Percentiles rank a stretch among this genome's conserved stretches.
Evolutionary conservation across 2,113 vertebrate species (phyloP).

Genomic region (Thermophis baileyi): DNA sequence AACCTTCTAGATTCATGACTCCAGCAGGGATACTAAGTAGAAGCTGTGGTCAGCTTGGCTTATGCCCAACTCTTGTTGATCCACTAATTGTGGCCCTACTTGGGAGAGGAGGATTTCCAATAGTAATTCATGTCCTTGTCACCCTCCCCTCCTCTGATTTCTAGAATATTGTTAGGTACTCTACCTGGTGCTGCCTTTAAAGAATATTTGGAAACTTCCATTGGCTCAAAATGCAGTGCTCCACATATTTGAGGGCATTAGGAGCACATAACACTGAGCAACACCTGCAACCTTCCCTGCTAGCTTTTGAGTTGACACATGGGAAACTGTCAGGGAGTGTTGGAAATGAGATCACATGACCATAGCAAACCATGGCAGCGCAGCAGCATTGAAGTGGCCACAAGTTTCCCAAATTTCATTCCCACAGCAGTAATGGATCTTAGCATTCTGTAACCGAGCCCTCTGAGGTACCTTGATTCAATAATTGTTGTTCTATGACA

Average conservation of each 20-base stretch:
- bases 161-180: background rate
- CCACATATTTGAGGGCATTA: background rate
- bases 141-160: fast-evolving
- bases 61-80: background rate
- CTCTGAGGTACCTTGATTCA: background rate
- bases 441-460: background rate
- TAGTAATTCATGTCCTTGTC: background rate
- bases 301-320: background rate
- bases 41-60: background rate
- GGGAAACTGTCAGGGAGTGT: background rate
- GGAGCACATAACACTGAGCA: background rate
- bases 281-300: background rate
- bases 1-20: background rate
- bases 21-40: background rate
- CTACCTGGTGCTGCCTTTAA: background rate
- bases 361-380: background rate
- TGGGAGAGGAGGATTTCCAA: background rate
- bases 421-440: background rate
- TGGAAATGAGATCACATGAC: background rate
- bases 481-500: background rate
- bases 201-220: background rate
- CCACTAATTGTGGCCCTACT: background rate
- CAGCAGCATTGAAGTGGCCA: background rate
- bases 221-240: background rate
- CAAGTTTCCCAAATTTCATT: background rate